Conservation (phyloP, 1,140 invertebrate species). For the Anadara kagoshimensis region DNA sequence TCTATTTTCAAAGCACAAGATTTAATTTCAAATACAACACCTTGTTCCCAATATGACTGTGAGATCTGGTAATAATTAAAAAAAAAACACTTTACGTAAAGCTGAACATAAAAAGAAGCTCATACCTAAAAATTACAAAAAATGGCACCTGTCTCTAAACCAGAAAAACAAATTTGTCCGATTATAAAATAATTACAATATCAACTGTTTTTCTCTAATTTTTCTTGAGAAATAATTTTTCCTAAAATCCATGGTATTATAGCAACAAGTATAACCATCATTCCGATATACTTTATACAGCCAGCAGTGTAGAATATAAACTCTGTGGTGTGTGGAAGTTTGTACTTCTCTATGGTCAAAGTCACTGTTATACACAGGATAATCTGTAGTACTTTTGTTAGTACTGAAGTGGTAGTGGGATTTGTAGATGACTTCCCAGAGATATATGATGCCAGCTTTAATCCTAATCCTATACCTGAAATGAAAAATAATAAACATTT, state of each 20-base stretch:
- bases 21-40: no score
- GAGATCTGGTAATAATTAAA: no score
- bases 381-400: slow-evolving; percentile 20
- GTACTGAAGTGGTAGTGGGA: not conserved
- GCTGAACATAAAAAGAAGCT: no score
- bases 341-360: slow-evolving; percentile 21
- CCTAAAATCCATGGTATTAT: slow-evolving; percentile 18
- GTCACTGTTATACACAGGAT: slow-evolving; percentile 24
- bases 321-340: slow-evolving; percentile 24
- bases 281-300: slow-evolving; percentile 38
- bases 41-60: no score
- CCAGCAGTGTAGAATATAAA: slow-evolving; percentile 36
- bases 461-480: slow-evolving; percentile 4
- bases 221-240: no score
- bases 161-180: no score
- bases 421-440: not conserved
- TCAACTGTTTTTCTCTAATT: no score
- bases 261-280: slow-evolving; percentile 24
- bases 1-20: no score
- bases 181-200: no score
- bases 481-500: not conserved
- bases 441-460: not conserved
- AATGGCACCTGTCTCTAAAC: no score
- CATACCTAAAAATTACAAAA: no score
- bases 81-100: no score